Base-by-base conservation (phyloP, 1,140 invertebrate genomes). In the Maniola jurtina region DNA sequence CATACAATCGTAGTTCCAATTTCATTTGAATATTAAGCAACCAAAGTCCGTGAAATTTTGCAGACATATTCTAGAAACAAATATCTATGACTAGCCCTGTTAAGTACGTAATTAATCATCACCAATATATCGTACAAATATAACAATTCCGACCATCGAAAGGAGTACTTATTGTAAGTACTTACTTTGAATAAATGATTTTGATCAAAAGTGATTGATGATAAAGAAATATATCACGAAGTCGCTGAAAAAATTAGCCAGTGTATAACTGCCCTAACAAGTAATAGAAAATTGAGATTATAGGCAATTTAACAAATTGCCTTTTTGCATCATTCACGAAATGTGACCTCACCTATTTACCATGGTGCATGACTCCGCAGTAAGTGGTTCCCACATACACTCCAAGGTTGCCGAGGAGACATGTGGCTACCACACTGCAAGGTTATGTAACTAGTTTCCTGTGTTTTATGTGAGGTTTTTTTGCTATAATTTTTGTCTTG, bases 381-480 rank as follows among this genome's bases (percentile, higher is more conserved):
- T 63, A 66, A 50, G 58, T 35, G 54, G 79, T 84, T 84, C 80
- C 80, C 82, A 83, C 82, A 82, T 72, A 58, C 55, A 36, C 55
- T 59, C 65, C 79, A 81, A 80, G 80, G 80, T 71, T 63, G 67
- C 71, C 64, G 79, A 79, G 75, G 74, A 77, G 65, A 80, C 82
- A 84, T 84, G 75, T 84, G 81, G 81, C 75, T 72, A 75, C 72
- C 79, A 80, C 70, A 69, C 76, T 50, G 68, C 80, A 82, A 84
- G 82, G 82, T 76, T 79, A 73, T 65, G 57, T 50, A 35, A 66
- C 64, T 71, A 69, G 70, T 67, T 76, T 72, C 71, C 75, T 73
- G 69, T 71, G 62, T 68, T 69, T 75, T 67, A 59, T 62, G 61
- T 60, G 58, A 61, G 47, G 61, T 63, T 60, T 60, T 65, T 68